A percentile compares a stretch with the other conserved stretches of the same genome.
Evolutionary conservation across 2,797 vertebrate genomes (phyloP).

Genomic region (Leuciscus waleckii): DNA sequence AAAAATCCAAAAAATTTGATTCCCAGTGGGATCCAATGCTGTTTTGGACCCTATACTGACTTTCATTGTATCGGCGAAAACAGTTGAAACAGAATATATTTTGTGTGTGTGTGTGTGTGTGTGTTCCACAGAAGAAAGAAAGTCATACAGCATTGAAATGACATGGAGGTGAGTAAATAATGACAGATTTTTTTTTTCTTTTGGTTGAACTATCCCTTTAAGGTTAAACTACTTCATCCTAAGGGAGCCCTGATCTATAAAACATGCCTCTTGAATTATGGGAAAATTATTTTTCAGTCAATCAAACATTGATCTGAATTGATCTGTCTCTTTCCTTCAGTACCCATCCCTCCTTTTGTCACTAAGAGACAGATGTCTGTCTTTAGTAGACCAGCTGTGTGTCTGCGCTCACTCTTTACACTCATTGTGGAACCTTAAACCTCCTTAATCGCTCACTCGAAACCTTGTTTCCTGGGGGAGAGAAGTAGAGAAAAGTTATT

Average conservation of each 20-base stretch:
- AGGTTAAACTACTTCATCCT: constrained; percentile 29
- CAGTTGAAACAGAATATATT: background rate
- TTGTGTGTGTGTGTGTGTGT: background rate
- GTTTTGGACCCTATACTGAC: background rate
- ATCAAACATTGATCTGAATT: constrained; percentile 33
- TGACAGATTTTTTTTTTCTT: background rate
- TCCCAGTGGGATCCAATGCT: background rate
- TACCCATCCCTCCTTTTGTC: constrained; percentile 24
- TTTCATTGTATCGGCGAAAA: background rate
- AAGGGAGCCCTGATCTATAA: constrained; percentile 25
- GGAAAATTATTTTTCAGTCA: constrained; percentile 10
- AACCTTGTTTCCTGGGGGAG: constrained; percentile 53
- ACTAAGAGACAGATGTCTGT: constrained; percentile 55
- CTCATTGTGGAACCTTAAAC: constrained; percentile 53
- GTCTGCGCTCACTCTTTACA: constrained; percentile 29
- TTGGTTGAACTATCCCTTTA: background rate
- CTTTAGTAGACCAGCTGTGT: constrained; percentile 53
- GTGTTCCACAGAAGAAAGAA: background rate
- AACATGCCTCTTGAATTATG: background rate
- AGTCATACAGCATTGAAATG: background rate
- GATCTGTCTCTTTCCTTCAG: background rate
- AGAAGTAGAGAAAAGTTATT: constrained; percentile 51
- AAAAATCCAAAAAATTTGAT: too few relatives aligned
- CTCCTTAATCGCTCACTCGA: constrained; percentile 51
- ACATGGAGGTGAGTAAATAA: background rate